Percentiles rank a stretch among this genome's conserved stretches.
Evolutionary conservation across 1,140 invertebrate species (phyloP).

Genomic region (Gonioctena quinquepunctata): DNA sequence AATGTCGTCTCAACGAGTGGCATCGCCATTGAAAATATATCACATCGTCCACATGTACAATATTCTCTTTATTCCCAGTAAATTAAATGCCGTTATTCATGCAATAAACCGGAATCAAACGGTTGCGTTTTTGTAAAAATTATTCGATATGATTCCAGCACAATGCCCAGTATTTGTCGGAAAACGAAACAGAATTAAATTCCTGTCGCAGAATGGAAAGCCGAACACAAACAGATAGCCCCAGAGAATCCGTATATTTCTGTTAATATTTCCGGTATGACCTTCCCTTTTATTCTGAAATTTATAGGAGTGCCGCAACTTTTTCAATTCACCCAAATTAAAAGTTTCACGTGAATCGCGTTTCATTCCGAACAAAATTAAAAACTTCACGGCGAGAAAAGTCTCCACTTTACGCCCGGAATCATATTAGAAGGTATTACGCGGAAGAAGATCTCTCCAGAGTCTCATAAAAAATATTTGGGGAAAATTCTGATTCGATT

Average conservation of each 20-base stretch:
- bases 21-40: no score
- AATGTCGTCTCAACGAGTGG: no score
- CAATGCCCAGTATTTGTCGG: not conserved
- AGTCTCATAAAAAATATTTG: no score
- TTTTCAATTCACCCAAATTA: constrained; percentile 15
- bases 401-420: no score
- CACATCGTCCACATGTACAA: no score
- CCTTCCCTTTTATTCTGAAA: not conserved
- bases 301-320: not conserved
- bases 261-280: not conserved
- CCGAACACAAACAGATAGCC: not conserved
- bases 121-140: not conserved
- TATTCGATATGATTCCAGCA: not conserved
- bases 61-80: no score
- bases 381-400: constrained; percentile 2
- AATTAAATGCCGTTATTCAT: no score
- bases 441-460: no score
- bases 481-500: no score
- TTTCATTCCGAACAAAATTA: constrained; percentile 5
- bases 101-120: not conserved
- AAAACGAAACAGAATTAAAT: not conserved
- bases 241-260: not conserved
- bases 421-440: no score
- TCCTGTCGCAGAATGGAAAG: not conserved
- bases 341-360: not conserved